phyloP scores from a whole-genome alignment of 2,888 invertebrate genomes.

The Pyrocoelia pectoralis region DNA sequence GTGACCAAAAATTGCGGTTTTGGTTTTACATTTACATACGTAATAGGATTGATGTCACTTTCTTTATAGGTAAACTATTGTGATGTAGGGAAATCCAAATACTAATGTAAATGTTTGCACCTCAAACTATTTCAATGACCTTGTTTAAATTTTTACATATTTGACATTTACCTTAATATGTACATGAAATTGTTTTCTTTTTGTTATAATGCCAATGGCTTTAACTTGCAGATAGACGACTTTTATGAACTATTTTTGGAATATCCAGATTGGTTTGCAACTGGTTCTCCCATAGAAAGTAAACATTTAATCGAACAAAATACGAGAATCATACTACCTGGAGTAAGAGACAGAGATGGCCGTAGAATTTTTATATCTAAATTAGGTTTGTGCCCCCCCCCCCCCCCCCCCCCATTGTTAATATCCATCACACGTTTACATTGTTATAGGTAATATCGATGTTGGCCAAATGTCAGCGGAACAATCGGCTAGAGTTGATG shows the following conservation, averaged over 20 bases:
- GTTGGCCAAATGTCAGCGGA: conserved; percentile 26
- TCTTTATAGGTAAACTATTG: too few relatives aligned
- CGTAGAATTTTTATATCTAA: conserved; percentile 52
- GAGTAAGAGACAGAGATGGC: conserved; percentile 52
- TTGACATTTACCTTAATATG: too few relatives aligned
- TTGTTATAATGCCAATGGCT: background rate
- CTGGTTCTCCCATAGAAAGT: conserved; percentile 45
- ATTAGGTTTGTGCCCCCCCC: too few relatives aligned
- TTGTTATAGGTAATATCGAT: conserved; percentile 23
- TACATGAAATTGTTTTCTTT: too few relatives aligned
- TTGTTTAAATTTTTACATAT: too few relatives aligned
- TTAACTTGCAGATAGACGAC: conserved; percentile 50
- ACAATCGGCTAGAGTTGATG: conserved; percentile 42
- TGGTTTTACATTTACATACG: too few relatives aligned
- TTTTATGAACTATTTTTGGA: conserved; percentile 51
- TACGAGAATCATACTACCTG: conserved; percentile 49
- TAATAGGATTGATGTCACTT: too few relatives aligned
- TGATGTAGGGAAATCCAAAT: too few relatives aligned
- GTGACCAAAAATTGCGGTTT: too few relatives aligned
- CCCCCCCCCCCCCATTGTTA: too few relatives aligned
- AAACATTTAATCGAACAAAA: conserved; percentile 51
- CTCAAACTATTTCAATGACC: too few relatives aligned
- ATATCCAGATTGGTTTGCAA: conserved; percentile 54
- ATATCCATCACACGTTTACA: background rate
- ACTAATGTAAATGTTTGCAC: too few relatives aligned